Conservation (phyloP, 2,888 invertebrate genomes). For the Steromphala cineraria region DNA sequence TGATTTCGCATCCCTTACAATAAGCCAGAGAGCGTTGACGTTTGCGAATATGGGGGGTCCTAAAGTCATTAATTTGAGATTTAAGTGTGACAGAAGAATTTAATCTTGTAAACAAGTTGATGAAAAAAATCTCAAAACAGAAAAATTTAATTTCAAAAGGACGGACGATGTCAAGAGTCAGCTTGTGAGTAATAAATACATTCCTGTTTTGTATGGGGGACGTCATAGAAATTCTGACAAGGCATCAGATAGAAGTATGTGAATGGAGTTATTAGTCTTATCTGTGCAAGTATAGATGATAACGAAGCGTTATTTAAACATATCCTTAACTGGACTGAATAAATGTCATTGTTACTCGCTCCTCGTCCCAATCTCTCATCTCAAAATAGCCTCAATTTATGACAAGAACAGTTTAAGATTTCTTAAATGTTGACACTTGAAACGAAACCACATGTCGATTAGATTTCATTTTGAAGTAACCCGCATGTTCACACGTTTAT, state of each 20-base stretch:
- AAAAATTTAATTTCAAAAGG: neutral
- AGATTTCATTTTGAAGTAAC: too few species aligned
- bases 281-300: neutral
- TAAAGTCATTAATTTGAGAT: neutral
- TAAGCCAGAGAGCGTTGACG: neutral
- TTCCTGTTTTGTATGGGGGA: neutral
- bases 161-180: neutral
- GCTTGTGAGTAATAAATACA: neutral
- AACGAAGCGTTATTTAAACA: neutral
- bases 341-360: neutral
- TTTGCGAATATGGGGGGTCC: neutral
- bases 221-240: neutral
- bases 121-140: neutral
- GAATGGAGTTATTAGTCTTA: neutral
- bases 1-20: too few species aligned
- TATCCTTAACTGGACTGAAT: neutral
- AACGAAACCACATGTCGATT: too few species aligned
- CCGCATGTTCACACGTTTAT: too few species aligned
- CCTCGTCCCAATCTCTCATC: neutral
- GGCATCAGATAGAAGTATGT: neutral
- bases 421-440: neutral
- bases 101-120: neutral
- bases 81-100: neutral
- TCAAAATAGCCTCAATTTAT: neutral
- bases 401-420: neutral